These are phyloP conservation scores for Pollenia griseotomentosa DNA, from an alignment of 2,888 invertebrate genomes.

Conservation along the genomic window DNA sequence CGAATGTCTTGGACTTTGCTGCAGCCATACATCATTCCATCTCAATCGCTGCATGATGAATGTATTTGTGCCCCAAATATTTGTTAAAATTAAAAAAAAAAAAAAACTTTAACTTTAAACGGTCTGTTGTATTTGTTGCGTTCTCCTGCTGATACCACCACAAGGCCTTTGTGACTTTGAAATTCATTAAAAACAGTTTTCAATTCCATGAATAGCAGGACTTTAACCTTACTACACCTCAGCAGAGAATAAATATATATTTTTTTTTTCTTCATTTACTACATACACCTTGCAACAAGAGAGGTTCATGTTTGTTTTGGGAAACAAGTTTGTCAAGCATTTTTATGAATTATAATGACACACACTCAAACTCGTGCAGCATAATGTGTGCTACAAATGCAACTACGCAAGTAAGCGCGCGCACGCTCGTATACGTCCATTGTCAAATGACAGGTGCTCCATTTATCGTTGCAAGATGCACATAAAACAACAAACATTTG, in stretches of 20 bases:
- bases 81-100: constrained; percentile 10
- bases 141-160: constrained; percentile 47
- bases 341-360: constrained; percentile 68
- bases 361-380: constrained; percentile 48
- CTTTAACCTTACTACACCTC: constrained; percentile 59
- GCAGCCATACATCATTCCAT: background rate
- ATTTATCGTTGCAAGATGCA: constrained; percentile 64
- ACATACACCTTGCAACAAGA: constrained; percentile 63
- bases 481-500: constrained; percentile 63
- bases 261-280: constrained; percentile 24
- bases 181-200: constrained; percentile 66
- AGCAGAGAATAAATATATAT: constrained; percentile 72
- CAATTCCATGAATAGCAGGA: constrained; percentile 69
- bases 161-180: constrained; percentile 60
- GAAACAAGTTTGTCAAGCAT: constrained; percentile 71
- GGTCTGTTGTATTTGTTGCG: background rate
- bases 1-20: background rate
- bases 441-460: constrained; percentile 76
- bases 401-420: constrained; percentile 56
- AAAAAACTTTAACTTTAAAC: background rate
- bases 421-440: constrained; percentile 66
- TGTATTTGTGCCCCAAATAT: constrained; percentile 31
- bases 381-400: constrained; percentile 37
- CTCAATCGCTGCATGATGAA: background rate
- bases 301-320: constrained; percentile 54